Percentiles rank a stretch among this genome's conserved stretches.
These are phyloP conservation scores for Periphyllus acericola DNA, from an alignment of 2,888 invertebrate species.

Conservation along the genomic window DNA sequence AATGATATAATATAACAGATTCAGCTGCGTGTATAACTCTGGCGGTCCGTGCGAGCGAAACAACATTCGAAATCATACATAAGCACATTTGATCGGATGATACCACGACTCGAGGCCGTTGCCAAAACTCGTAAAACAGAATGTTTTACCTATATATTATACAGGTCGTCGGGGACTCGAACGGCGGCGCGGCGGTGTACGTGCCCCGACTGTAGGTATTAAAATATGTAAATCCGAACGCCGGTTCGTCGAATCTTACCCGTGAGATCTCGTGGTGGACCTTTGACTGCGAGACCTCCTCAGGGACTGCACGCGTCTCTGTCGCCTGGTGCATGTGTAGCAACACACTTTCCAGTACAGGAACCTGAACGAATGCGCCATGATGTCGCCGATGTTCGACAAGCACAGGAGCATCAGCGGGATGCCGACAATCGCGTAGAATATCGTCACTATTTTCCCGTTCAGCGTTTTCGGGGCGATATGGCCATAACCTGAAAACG, in stretches of 20 bases:
- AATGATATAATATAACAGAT: too few relatives aligned
- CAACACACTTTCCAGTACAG: constrained; percentile 94
- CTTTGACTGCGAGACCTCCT: constrained; percentile 68
- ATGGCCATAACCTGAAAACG: constrained; percentile 87
- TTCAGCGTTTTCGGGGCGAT: constrained; percentile 93
- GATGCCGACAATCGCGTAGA: constrained; percentile 94
- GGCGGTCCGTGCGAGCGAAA: too few relatives aligned
- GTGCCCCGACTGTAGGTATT: constrained; percentile 11
- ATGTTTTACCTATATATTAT: too few relatives aligned
- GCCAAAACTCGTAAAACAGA: too few relatives aligned
- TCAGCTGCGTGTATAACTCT: too few relatives aligned
- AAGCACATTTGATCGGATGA: not conserved
- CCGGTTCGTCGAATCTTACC: constrained; percentile 62
- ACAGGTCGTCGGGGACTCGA: not conserved
- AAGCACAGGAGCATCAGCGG: constrained; percentile 94
- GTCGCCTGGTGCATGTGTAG: constrained; percentile 85
- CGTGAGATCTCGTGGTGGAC: constrained; percentile 66
- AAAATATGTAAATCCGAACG: not conserved
- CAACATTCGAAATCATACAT: not conserved
- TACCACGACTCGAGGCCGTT: too few relatives aligned
- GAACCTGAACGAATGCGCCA: constrained; percentile 93
- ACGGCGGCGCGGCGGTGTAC: not conserved
- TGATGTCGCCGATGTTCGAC: constrained; percentile 92
- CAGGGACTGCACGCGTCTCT: constrained; percentile 71
- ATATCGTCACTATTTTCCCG: constrained; percentile 94